phyloP scores from a whole-genome alignment of 1,140 invertebrate species.

The Caenorhabditis briggsae region DNA sequence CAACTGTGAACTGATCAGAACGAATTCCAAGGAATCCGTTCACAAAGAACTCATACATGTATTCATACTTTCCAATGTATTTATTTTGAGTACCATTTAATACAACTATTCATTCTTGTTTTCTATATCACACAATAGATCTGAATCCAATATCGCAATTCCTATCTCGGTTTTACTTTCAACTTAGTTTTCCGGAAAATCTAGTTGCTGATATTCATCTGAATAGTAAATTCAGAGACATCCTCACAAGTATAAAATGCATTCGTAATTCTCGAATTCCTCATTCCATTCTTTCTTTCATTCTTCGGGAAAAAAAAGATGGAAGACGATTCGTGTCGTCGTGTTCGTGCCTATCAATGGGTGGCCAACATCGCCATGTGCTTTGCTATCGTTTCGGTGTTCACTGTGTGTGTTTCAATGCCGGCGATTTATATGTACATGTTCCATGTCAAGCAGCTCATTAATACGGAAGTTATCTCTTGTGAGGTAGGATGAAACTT shows the following conservation, averaged over 20 bases:
- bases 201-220: slow-evolving; percentile 4
- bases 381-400: slow-evolving; percentile 19
- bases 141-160: neutral
- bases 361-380: slow-evolving; percentile 43
- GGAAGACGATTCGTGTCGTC: slow-evolving; percentile 47
- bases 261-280: neutral
- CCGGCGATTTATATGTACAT: slow-evolving; percentile 45
- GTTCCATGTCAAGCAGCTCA: slow-evolving; percentile 48
- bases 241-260: neutral
- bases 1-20: neutral
- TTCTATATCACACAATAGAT: neutral
- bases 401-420: slow-evolving; percentile 36
- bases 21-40: too few species aligned
- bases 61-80: neutral
- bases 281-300: neutral
- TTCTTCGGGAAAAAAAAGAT: neutral
- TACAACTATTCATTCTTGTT: neutral
- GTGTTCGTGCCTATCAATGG: slow-evolving; percentile 39
- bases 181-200: slow-evolving; percentile 1
- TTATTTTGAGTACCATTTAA: neutral
- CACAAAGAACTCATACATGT: too few species aligned
- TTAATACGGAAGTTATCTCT: slow-evolving; percentile 24
- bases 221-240: neutral
- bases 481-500: neutral
- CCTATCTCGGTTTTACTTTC: slow-evolving; percentile 5